These are phyloP conservation scores for Lithosia quadra DNA, from an alignment of 2,888 invertebrate genomes.

Conservation along the genomic window DNA sequence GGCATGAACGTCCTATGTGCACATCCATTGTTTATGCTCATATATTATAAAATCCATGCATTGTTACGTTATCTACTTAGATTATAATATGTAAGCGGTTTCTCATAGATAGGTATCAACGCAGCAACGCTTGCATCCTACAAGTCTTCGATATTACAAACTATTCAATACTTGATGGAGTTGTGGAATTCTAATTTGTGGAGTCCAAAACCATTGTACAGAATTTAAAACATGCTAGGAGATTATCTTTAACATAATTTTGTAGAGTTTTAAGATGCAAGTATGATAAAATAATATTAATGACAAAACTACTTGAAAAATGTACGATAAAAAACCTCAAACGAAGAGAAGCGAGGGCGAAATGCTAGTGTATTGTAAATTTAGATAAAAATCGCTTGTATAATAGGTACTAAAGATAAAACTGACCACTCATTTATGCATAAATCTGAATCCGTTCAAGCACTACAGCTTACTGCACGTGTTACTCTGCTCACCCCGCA, in stretches of 20 bases:
- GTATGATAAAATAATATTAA: no score
- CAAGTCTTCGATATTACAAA: background rate
- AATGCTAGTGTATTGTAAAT: background rate
- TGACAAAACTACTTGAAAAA: no score
- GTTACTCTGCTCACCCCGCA: slow-evolving; percentile 25
- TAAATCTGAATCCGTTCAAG: slow-evolving; percentile 2
- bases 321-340: no score
- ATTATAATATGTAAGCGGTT: background rate
- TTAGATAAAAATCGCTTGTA: background rate
- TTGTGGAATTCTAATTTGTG: no score
- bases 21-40: slow-evolving; percentile 23
- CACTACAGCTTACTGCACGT: slow-evolving; percentile 7
- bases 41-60: slow-evolving; percentile 39
- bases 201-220: background rate
- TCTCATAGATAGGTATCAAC: background rate
- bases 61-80: slow-evolving; percentile 9
- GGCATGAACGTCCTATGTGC: background rate
- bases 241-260: no score
- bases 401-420: background rate
- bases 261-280: no score
- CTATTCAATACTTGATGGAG: background rate
- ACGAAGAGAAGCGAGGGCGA: no score
- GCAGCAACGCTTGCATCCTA: slow-evolving; percentile 1
- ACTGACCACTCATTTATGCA: slow-evolving; percentile 10
- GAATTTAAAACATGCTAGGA: no score